Base-by-base conservation (phyloP, 2,888 invertebrate species). In the Celastrina argiolus region DNA sequence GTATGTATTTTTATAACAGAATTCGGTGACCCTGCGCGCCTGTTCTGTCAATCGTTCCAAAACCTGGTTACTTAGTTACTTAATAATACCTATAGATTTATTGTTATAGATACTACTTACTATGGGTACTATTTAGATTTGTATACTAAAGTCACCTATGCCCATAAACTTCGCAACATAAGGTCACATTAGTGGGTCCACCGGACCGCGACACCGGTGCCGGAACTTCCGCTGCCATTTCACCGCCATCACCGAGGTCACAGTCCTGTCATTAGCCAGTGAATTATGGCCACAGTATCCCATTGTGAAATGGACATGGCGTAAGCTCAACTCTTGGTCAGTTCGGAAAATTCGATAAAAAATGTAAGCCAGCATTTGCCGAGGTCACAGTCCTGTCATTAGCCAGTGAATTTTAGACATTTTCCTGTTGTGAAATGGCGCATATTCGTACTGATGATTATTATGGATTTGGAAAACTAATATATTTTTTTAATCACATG, bases 271-370 rank as follows among this genome's bases (percentile, higher is more conserved):
- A 45, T 45, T 67, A 67, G 69, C 69, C 69, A 71, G 61, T 69
- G 68, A 71, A 64, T 70, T 70, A 70, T 59, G 59, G 16, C 16
- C 34, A 68, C 63, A 72, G 69, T 68, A 56, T 45, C 69, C 67
- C 69, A 58, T 59, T 39, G 39, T 63, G 51, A 26, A 8, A 26
- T 51, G 12, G 1, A 6, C 12, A 12, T 36, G 36, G n/a, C 42
- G 42, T 16, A 45, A 18, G 42, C 18, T 45, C n/a, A 41, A 41
- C n/a, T 41, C 16, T 16, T 6, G 36, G 10, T 36, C 12, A 12
- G 36, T 8, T 39, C 2, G 39, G 39, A 39, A 39, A 39, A 12
- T 14, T 10, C 39, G 14, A 39, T 12, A 10, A 8, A 12, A 12
- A 39, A 39, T 14, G 12, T 39, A 39, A 12, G 8, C 31, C 16